These are phyloP conservation scores for Microcebus griseorufus DNA, from an alignment of 2,113 vertebrate species.

Conservation along the genomic window DNA sequence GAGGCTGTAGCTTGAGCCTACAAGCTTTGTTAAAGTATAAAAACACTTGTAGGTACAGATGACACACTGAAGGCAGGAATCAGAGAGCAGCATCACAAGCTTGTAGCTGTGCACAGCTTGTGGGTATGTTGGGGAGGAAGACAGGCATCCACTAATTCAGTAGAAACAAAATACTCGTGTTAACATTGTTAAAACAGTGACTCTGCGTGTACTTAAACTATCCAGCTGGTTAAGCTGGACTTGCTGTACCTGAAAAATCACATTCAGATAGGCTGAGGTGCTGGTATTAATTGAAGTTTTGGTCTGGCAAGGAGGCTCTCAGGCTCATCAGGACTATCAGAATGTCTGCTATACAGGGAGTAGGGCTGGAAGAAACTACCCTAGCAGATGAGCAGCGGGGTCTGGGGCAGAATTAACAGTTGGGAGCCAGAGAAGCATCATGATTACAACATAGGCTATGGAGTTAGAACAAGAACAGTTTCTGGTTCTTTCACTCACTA, in stretches of 20 bases:
- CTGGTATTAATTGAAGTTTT: background rate
- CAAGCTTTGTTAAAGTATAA: background rate
- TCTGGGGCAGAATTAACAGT: background rate
- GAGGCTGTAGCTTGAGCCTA: background rate
- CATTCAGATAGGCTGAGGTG: background rate
- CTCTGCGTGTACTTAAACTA: no score
- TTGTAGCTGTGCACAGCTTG: background rate
- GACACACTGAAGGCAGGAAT: background rate
- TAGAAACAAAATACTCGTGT: background rate
- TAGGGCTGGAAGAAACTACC: background rate
- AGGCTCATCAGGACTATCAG: background rate
- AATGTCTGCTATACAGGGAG: background rate
- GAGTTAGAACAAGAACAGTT: background rate
- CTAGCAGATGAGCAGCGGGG: background rate
- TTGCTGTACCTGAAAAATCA: background rate
- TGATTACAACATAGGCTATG: background rate
- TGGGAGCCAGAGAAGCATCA: background rate
- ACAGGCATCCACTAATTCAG: background rate
- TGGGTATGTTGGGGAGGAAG: background rate
- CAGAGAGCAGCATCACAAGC: accelerated
- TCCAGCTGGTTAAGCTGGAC: background rate
- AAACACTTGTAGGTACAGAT: background rate
- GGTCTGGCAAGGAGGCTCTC: background rate
- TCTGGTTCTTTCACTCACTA: background rate
- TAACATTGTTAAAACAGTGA: background rate